Conservation (phyloP, 2,113 vertebrate genomes). For the Proterorhinus semilunaris region DNA sequence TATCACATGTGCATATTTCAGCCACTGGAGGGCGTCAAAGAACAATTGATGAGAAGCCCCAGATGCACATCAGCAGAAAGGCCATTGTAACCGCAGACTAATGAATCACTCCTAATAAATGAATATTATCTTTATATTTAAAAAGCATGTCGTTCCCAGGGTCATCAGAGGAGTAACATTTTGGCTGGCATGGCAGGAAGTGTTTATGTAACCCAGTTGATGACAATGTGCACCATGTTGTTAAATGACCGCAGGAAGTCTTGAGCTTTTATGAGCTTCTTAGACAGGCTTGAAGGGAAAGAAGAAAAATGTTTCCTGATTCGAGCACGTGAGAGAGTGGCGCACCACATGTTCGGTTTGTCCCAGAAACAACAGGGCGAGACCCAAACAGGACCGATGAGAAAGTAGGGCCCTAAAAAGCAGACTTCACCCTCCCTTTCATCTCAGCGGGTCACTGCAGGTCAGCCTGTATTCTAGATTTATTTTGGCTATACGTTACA, state of each 20-base stretch:
- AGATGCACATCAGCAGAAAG: not conserved
- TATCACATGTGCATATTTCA: conserved; percentile 17
- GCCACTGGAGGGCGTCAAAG: conserved; percentile 66
- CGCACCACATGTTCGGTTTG: conserved; percentile 50
- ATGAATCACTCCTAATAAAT: not conserved
- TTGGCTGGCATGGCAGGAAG: conserved; percentile 59
- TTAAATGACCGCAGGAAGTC: conserved; percentile 74
- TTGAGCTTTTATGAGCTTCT: conserved; percentile 73
- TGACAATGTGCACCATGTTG: conserved; percentile 70
- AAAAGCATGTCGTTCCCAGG: conserved; percentile 6
- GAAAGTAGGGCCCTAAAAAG: conserved; percentile 31
- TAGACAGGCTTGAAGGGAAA: conserved; percentile 50
- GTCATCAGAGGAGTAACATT: conserved; percentile 20
- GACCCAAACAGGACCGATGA: conserved; percentile 23
- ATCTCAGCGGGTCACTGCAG: conserved; percentile 24
- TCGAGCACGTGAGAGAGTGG: conserved; percentile 53
- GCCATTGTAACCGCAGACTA: conserved; percentile 1
- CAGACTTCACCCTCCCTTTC: conserved; percentile 26
- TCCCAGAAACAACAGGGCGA: conserved; percentile 55
- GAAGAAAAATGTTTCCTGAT: conserved; percentile 63
- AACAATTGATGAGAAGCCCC: conserved; percentile 40
- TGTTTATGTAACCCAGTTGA: conserved; percentile 72
- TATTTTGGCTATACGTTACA: not conserved
- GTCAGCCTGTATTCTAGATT: conserved; percentile 8
- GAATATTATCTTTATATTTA: conserved; percentile 4